Conservation (phyloP, 2,888 invertebrate genomes). For the Tachina grossa region DNA sequence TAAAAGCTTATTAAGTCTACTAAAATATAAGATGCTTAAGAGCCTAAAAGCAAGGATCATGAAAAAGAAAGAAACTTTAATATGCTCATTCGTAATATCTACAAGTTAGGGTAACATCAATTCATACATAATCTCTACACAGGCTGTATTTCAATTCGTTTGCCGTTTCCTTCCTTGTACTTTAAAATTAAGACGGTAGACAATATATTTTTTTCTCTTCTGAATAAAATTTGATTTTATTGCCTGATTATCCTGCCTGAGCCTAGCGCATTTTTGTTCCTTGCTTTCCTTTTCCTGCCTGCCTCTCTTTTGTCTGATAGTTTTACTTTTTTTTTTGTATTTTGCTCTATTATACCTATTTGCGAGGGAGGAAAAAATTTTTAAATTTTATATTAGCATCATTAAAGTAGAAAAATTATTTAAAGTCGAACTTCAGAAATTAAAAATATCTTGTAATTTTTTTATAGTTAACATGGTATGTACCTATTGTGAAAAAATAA, state of each 20-base stretch:
- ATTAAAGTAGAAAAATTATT: constrained; percentile 27
- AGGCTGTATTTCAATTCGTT: constrained; percentile 58
- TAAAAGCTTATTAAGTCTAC: constrained; percentile 65
- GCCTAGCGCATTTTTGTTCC: constrained; percentile 72
- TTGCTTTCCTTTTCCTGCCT: constrained; percentile 74
- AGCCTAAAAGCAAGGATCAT: constrained; percentile 62
- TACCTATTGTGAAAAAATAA: constrained; percentile 25
- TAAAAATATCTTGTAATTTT: constrained; percentile 44
- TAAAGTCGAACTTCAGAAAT: constrained; percentile 51
- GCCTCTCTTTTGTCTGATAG: constrained; percentile 78
- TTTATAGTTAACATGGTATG: constrained; percentile 1
- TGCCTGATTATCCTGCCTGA: constrained; percentile 74
- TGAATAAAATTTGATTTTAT: constrained; percentile 53
- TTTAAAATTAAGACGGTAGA: constrained; percentile 32
- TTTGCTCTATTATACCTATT: constrained; percentile 77
- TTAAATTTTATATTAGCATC: constrained; percentile 62
- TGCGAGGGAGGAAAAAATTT: constrained; percentile 80
- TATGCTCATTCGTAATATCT: constrained; percentile 47
- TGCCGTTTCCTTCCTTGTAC: constrained; percentile 44
- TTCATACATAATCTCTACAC: constrained; percentile 40
- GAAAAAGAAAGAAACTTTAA: constrained; percentile 47
- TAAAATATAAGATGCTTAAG: constrained; percentile 66
- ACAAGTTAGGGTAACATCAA: constrained; percentile 54
- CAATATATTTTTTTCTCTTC: constrained; percentile 45
- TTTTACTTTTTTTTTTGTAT: constrained; percentile 69